These are phyloP conservation scores for Gibbula magus DNA, from an alignment of 2,888 invertebrate genomes.

Conservation along the genomic window DNA sequence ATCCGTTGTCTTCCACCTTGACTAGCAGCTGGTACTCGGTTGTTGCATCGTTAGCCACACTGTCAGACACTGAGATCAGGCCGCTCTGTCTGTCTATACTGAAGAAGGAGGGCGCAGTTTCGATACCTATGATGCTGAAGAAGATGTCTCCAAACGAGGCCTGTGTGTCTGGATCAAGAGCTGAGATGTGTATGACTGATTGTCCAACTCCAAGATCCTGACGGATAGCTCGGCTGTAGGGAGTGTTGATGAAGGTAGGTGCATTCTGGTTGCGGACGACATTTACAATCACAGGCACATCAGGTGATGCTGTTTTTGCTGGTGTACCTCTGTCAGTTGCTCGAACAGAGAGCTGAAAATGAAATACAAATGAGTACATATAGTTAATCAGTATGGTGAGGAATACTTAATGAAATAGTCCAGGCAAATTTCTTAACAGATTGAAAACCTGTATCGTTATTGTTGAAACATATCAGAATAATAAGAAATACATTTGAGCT, in stretches of 20 bases:
- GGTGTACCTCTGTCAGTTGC: conserved; percentile 65
- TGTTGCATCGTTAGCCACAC: conserved; percentile 43
- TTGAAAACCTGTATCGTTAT: background rate
- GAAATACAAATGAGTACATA: background rate
- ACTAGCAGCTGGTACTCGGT: conserved; percentile 61
- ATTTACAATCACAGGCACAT: conserved; percentile 54
- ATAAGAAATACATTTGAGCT: background rate
- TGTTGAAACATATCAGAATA: background rate
- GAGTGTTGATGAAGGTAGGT: conserved; percentile 52
- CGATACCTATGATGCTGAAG: conserved; percentile 64
- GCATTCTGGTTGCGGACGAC: conserved; percentile 63
- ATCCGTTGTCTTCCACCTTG: conserved; percentile 64
- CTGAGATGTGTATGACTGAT: conserved; percentile 51
- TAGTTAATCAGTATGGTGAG: too few species aligned
- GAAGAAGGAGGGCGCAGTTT: conserved; percentile 64
- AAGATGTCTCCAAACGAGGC: conserved; percentile 53
- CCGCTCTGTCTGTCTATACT: conserved; percentile 50
- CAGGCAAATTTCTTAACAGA: background rate
- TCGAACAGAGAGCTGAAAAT: conserved; percentile 58
- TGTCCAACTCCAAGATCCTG: conserved; percentile 49
- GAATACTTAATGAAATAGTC: too few species aligned
- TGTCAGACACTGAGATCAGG: conserved; percentile 40
- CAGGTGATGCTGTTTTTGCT: conserved; percentile 37
- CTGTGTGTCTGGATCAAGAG: conserved; percentile 62
- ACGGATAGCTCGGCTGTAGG: conserved; percentile 46